Evolutionary conservation across 2,113 vertebrate genomes (phyloP).

Genomic region (Tretioscincus oriximinensis): DNA sequence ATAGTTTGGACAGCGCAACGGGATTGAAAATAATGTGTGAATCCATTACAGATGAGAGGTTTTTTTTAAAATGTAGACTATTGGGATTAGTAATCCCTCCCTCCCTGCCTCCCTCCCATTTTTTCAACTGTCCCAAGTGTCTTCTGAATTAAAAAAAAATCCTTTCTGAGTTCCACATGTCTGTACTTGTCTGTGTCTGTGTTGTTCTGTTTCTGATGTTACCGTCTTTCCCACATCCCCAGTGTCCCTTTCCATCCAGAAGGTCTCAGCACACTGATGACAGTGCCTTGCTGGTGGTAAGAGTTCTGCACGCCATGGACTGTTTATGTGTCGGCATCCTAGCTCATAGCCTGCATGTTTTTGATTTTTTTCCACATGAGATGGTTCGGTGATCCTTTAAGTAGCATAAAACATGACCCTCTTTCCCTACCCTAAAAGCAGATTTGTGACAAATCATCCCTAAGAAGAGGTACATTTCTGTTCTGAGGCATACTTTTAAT

Average conservation of each 20-base stretch:
- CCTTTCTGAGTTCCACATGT: conserved; percentile 48
- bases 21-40: conserved; percentile 43
- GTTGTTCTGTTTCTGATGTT: conserved; percentile 72
- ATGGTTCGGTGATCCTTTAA: conserved; percentile 49
- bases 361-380: conserved; percentile 43
- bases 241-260: conserved; percentile 91
- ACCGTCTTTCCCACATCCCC: conserved; percentile 73
- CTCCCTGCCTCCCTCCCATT: too few relatives aligned
- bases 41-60: conserved; percentile 9
- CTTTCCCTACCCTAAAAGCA: neutral
- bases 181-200: conserved; percentile 59
- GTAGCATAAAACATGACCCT: conserved; percentile 74
- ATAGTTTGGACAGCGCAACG: conserved; percentile 32
- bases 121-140: neutral
- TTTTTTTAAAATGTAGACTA: neutral
- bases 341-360: conserved; percentile 35
- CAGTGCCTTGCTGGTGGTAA: conserved; percentile 98
- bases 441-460: too few relatives aligned
- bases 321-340: conserved; percentile 51
- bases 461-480: too few relatives aligned
- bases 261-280: conserved; percentile 98
- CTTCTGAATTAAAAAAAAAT: neutral
- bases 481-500: too few relatives aligned
- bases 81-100: neutral
- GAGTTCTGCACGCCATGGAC: conserved; percentile 69